phyloP scores from a whole-genome alignment of 2,888 invertebrate species.

The Diarsia dahlii region DNA sequence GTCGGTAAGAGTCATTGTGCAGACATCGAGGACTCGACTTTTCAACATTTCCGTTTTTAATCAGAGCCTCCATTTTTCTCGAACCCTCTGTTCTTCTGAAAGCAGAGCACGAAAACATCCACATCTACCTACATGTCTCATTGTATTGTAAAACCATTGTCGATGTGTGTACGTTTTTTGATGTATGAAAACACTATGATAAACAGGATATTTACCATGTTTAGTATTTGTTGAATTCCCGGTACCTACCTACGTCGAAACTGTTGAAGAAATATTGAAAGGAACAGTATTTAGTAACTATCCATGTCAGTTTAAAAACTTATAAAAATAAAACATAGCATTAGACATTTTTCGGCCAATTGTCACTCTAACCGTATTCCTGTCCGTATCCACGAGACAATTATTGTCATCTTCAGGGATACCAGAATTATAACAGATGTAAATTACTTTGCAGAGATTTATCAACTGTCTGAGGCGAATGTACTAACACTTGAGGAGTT shows the following conservation, averaged over 20 bases:
- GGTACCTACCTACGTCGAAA: neutral
- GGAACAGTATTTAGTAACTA: neutral
- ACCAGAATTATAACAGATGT: constrained; percentile 4
- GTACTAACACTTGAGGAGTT: constrained; percentile 36
- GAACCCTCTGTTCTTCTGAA: constrained; percentile 39
- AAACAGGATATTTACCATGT: neutral
- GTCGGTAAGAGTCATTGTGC: constrained; percentile 53
- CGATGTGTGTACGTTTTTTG: neutral
- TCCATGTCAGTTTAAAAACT: too few species aligned
- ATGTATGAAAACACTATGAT: neutral
- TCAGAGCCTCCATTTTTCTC: constrained; percentile 59
- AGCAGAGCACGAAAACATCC: constrained; percentile 40
- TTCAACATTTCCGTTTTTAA: constrained; percentile 62
- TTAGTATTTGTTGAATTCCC: neutral
- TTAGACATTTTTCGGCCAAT: neutral
- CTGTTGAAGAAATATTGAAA: neutral
- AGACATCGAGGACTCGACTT: constrained; percentile 42
- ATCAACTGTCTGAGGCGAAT: constrained; percentile 39
- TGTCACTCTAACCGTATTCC: constrained; percentile 7
- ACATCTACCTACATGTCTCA: neutral
- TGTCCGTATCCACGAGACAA: neutral
- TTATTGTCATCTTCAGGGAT: constrained; percentile 4
- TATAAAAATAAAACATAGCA: neutral
- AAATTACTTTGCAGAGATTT: constrained; percentile 44
- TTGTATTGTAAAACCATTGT: neutral